These are phyloP conservation scores for Pseudococcus longispinus DNA, from an alignment of 2,888 invertebrate genomes.

Conservation along the genomic window DNA sequence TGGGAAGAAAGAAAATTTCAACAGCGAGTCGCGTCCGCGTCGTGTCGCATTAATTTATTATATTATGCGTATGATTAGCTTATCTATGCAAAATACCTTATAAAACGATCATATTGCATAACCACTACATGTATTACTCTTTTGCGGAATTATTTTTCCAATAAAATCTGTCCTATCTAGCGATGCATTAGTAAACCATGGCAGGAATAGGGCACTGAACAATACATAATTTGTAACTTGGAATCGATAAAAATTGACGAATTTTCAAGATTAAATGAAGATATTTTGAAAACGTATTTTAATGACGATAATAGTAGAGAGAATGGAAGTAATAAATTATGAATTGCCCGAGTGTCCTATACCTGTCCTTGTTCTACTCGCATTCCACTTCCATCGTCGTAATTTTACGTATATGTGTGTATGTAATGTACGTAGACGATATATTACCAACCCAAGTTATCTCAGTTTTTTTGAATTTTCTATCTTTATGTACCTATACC, in stretches of 20 bases:
- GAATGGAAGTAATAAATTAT: too few species aligned
- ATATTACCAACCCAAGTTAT: background rate
- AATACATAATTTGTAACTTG: too few species aligned
- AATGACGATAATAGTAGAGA: too few species aligned
- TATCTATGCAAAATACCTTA: background rate
- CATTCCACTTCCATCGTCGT: background rate
- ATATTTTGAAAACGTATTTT: background rate
- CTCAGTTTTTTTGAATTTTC: background rate
- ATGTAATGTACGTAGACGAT: too few species aligned
- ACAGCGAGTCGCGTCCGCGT: background rate
- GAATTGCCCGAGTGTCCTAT: too few species aligned
- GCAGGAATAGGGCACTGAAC: too few species aligned
- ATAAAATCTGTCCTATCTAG: too few species aligned
- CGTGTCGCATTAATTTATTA: background rate
- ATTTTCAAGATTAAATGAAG: too few species aligned
- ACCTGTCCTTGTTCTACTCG: background rate
- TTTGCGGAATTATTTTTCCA: background rate
- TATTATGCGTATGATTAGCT: background rate
- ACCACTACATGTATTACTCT: too few species aligned
- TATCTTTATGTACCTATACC: background rate
- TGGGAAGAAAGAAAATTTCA: background rate
- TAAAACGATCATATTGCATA: background rate
- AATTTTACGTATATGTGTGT: background rate
- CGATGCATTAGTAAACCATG: too few species aligned
- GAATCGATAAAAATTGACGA: too few species aligned